Evolutionary conservation across 2,888 invertebrate genomes (phyloP), one percentile per base, ranked within the genome.

Genomic region (Phortica magna): DNA sequence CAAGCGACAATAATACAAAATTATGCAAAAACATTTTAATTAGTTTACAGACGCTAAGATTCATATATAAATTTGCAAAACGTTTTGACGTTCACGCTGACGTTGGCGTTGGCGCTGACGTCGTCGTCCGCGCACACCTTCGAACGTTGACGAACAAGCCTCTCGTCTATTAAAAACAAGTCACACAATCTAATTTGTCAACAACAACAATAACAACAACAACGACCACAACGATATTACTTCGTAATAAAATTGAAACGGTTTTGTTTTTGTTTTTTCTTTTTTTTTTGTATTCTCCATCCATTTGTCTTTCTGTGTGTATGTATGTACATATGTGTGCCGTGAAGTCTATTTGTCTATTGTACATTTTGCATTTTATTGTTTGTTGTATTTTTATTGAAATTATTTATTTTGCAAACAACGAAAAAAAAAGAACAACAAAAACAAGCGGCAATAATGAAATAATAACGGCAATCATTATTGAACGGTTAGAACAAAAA

Each of bases 381-480:
- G 17, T 17, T 57, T 57, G 57, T 7, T 19, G 19, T 19, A 19
- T 7, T 59, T 59, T 59, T 59, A 48, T 59, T 59, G 10, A 59
- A 14, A 14, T 59, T 17, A 59, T 59, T 17, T 17, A 80, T 78
- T 79, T 76, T 78, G 31, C 71, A 57, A 73, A 77, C 59, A 65
- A 39, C 14, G 53, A 31, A 61, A 48, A 68, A 61, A 57, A 10
- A 59, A 3, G 10, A 72, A 55, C 55, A 55, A 55, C 14, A 55
- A n/a, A 55, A 53, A 75, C 78, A 74, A 78, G 67, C 67, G 80
- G 14, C 64, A 64, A 64, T 78, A 80, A 82, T 82, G 83, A 81
- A 81, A 81, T 83, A 85, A 84, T 84, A 83, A 81, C 77, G 78
- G 77, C 78, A 87, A 83, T 84, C 78, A 83, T 73, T 78, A 71